Evolutionary conservation across 1,140 invertebrate genomes (phyloP).

Genomic region (Orchestia grillus): DNA sequence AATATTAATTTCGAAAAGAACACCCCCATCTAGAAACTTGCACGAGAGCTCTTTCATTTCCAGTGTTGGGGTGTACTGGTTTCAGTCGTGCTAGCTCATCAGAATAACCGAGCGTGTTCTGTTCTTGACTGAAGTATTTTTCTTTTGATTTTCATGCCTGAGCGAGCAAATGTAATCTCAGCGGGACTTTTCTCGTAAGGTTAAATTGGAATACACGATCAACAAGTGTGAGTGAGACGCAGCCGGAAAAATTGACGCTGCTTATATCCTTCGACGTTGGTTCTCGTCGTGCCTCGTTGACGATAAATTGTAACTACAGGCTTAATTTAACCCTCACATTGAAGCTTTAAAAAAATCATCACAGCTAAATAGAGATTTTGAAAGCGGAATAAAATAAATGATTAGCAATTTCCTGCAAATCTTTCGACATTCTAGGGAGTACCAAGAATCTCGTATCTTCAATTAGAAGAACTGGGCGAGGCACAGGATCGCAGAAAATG

Average conservation of each 20-base stretch:
- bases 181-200: neutral
- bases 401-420: too few species aligned
- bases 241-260: neutral
- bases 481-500: too few species aligned
- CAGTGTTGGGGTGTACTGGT: neutral
- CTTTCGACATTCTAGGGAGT: too few species aligned
- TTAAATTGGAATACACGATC: neutral
- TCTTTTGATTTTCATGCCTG: neutral
- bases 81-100: neutral
- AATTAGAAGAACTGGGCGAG: too few species aligned
- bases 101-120: neutral
- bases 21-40: neutral
- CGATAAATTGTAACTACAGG: neutral
- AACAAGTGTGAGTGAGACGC: neutral
- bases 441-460: too few species aligned
- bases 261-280: neutral
- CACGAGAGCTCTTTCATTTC: neutral
- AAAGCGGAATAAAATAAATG: too few species aligned
- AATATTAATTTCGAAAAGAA: neutral
- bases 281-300: neutral
- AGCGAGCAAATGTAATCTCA: neutral
- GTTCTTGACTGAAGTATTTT: neutral
- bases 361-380: too few species aligned
- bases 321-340: neutral
- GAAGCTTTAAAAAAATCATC: neutral